phyloP scores from a whole-genome alignment of 2,113 vertebrate genomes.

The Dicrurus megarhynchus region DNA sequence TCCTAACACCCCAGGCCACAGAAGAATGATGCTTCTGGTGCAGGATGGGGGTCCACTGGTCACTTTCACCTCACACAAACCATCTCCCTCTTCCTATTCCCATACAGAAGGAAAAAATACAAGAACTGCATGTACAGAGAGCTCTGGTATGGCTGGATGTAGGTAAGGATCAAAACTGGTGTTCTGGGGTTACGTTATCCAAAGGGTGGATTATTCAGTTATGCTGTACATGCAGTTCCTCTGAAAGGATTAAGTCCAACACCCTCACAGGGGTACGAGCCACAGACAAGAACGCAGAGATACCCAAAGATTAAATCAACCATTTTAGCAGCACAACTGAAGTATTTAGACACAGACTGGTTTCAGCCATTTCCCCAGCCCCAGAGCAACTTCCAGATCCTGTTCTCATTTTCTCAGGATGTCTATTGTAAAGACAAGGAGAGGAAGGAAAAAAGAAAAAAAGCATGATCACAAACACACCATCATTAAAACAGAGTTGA shows the following conservation, averaged over 20 bases:
- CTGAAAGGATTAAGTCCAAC: not conserved
- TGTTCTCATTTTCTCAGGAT: not conserved
- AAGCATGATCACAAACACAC: not conserved
- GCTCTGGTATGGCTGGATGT: not conserved
- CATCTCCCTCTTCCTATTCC: not conserved
- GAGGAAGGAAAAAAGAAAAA: not conserved
- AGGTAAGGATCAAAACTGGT: not conserved
- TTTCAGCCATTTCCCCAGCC: not conserved
- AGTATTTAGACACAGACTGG: not conserved
- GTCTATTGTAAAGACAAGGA: not conserved
- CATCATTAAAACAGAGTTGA: not conserved
- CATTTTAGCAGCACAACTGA: not conserved
- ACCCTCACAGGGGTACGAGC: not conserved
- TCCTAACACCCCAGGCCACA: not conserved
- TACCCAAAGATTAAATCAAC: not conserved
- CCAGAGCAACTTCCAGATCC: not conserved
- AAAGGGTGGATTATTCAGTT: not conserved
- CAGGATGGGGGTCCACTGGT: not conserved
- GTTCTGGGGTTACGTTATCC: not conserved
- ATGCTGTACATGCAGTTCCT: not conserved
- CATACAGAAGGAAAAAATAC: not conserved
- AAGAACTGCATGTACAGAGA: not conserved
- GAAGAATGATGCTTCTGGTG: not conserved
- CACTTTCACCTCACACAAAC: not conserved
- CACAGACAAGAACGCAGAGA: not conserved